phyloP scores from a whole-genome alignment of 2,797 vertebrate genomes.

The Fistularia tabacaria region DNA sequence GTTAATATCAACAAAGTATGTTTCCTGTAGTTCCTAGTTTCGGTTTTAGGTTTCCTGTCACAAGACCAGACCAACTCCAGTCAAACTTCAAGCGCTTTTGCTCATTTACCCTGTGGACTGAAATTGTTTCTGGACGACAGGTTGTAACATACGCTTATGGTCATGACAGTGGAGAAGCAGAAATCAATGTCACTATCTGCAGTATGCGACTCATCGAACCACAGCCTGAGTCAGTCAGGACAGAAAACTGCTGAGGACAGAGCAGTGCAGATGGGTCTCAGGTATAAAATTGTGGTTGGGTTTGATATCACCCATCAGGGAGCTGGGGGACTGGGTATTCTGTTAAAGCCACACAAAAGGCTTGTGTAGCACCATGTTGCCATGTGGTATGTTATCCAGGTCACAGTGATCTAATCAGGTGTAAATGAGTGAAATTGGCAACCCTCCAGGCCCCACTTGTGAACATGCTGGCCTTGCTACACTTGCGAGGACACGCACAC shows the following conservation, averaged over 20 bases:
- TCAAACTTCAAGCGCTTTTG: too few relatives aligned
- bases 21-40: too few relatives aligned
- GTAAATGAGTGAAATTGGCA: slow-evolving; percentile 70
- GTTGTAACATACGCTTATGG: too few relatives aligned
- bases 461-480: slow-evolving; percentile 8
- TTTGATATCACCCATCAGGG: neutral
- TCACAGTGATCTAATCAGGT: slow-evolving; percentile 70
- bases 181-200: neutral
- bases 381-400: slow-evolving; percentile 55
- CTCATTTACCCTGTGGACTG: too few relatives aligned
- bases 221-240: neutral
- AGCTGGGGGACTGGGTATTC: neutral
- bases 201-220: neutral
- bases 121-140: too few relatives aligned
- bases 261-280: neutral
- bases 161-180: neutral
- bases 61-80: too few relatives aligned
- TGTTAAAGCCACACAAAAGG: slow-evolving; percentile 40
- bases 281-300: too few relatives aligned
- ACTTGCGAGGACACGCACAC: neutral
- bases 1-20: too few relatives aligned
- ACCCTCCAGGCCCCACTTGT: slow-evolving; percentile 37
- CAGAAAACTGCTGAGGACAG: neutral
- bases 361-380: slow-evolving; percentile 35
- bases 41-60: too few relatives aligned